Percentiles rank a stretch among this genome's conserved stretches.
Evolutionary conservation across 2,113 vertebrate genomes (phyloP).

Genomic region (Podarcis cretensis): DNA sequence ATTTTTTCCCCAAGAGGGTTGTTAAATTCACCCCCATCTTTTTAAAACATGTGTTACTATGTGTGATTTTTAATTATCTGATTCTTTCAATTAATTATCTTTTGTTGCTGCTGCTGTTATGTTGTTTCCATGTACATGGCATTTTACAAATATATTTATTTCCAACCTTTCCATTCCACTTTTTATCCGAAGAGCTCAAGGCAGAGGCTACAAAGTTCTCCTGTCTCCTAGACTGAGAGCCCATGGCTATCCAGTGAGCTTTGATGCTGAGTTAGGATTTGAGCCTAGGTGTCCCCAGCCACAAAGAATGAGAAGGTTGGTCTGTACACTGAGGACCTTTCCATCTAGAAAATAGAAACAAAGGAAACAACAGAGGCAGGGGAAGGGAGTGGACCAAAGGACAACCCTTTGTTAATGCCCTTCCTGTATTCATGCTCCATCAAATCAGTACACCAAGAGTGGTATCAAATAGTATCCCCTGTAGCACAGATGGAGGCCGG

Average conservation of each 20-base stretch:
- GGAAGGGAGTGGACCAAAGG: not conserved
- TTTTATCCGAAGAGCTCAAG: not conserved
- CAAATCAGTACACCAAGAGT: not conserved
- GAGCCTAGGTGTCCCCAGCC: not conserved
- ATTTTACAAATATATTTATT: not conserved
- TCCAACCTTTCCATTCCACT: not conserved
- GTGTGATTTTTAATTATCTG: not conserved
- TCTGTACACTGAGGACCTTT: not conserved
- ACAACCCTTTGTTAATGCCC: not conserved
- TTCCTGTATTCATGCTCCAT: not conserved
- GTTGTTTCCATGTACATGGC: not conserved
- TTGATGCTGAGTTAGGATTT: not conserved
- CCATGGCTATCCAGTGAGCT: not conserved
- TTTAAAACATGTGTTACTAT: not conserved
- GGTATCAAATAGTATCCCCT: not conserved
- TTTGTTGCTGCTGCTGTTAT: not conserved
- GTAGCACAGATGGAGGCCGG: not conserved
- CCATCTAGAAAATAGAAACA: not conserved
- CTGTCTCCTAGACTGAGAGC: not conserved
- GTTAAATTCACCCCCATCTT: not conserved
- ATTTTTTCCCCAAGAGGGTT: not conserved
- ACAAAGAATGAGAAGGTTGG: not conserved
- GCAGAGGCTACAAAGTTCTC: not conserved
- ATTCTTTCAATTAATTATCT: not conserved
- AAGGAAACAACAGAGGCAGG: not conserved